Base-by-base conservation (phyloP, 2,113 vertebrate species). In the Hydrolagus affinis region DNA sequence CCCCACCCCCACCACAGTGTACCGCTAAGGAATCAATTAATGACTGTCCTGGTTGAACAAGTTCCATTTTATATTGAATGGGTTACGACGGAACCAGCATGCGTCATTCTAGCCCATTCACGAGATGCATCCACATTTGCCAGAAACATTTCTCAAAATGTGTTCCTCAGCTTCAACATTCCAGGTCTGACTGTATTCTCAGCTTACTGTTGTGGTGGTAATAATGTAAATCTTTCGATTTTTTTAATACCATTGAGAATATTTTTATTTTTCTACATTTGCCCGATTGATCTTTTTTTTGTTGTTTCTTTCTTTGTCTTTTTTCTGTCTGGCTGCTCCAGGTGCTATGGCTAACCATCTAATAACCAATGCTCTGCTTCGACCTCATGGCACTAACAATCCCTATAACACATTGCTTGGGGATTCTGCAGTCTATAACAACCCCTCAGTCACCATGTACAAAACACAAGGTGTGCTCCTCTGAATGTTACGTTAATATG, bases 341-440 rank as follows among this genome's bases (percentile, higher is more conserved):
- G 98, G 97, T 96, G 96, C 95, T 95, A 98, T 98, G 97, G 97
- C 97, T 97, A 99, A 99, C 93, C 97, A 99, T 96, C 96, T 99
- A 95, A 98, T 99, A 95, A 97, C 97, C 96, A 99, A 97, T 94
- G 96, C 98, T 92, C 97, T 99, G 91, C 98, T 99, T 93, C 97
- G 98, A 95, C 96, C 97, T 95, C 97, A 98, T 96, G 96, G 96
- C 95, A 97, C 97, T 97, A 99, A 98, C 97, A 99, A 99, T 96
- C 98, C 97, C 93, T 99, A 99, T 98, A 99, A 98, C 92, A 98
- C 97, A 94, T 96, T 99, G 96, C 96, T 99, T 92, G 98, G 97
- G 95, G 98, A 99, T 92, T 96, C 97, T 90, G 96, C 96, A 88
- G 94, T 98, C 95, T 98, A 96, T 99, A 99, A 99, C 98, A 97